Base-by-base conservation (phyloP, 1,140 invertebrate species). In the Drosophila busckii region DNA sequence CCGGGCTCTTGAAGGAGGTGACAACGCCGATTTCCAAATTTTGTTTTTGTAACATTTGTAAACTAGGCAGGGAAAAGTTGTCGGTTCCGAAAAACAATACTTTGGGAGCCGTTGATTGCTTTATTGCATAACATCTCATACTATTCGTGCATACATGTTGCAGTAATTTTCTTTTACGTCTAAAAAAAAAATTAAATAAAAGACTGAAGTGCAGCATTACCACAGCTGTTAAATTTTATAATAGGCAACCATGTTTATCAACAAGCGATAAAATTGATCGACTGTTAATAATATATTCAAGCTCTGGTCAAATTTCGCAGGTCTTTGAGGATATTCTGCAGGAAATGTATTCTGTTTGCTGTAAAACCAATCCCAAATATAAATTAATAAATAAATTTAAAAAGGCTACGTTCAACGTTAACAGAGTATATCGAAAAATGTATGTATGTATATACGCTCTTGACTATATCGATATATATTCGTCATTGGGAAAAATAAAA, bases 21-120 rank as follows among this genome's bases (percentile, higher is more conserved):
- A 93, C 92, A 17, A 93, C 89, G 68, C 91, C 91, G 7, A 86
- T 22, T 1, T 46, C 10, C 2, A 22, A 6, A 8, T 29, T 38
- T 2, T 9, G 25, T 8, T 35, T 19, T 22, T 25, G 22, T 2
- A 12, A 20, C 2, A 17, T 31, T 12, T 89, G 88, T 20, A 94
- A 87, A 71, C 91, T 93, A 29, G 89, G 85, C n/a, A 93, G 45
- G 0, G 92, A 90, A 88, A 93, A 93, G 23, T 89, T 84, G 75
- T 93, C 92, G 6, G 90, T 91, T 2, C 93, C 93, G 82, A 93
- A 93, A 86, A 93, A 94, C 49, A 93, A 55, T n/a, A 73, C 58
- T 50, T 69, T 82, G 0, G 59, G 63, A n/a, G n/a, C n/a, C n/a
- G n/a, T n/a, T 19, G 38, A 22, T n/a, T 38, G 23, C 6, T 8